Evolutionary conservation across 2,113 vertebrate genomes (phyloP).

Genomic region (Phrynosoma blainvillii): DNA sequence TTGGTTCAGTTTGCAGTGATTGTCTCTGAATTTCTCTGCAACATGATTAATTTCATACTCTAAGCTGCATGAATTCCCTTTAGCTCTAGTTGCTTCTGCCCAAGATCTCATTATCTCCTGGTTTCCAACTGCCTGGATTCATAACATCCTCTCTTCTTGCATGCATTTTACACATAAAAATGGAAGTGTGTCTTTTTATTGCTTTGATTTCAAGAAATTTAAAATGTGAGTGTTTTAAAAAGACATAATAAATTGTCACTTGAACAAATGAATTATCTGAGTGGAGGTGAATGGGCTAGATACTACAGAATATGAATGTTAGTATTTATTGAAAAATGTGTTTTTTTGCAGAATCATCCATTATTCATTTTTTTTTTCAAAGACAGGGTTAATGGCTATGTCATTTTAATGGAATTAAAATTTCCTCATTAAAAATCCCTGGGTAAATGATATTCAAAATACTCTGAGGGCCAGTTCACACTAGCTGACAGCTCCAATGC

Average conservation of each 20-base stretch:
- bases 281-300: neutral
- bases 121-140: constrained; percentile 21
- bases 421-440: neutral
- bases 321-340: neutral
- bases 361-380: neutral
- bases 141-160: neutral
- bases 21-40: constrained; percentile 14
- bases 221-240: neutral
- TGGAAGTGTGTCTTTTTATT: neutral
- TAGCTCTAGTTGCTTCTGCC: neutral
- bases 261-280: neutral
- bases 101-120: constrained; percentile 13
- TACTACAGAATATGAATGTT: neutral
- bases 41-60: neutral
- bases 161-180: neutral
- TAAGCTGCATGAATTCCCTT: neutral
- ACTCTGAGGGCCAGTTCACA: neutral
- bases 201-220: constrained; percentile 20
- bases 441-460: constrained; percentile 9
- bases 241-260: neutral
- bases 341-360: neutral
- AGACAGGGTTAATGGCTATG: neutral
- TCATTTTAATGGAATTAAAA: neutral
- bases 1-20: neutral
- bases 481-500: neutral